phyloP scores from a whole-genome alignment of 2,113 vertebrate genomes.

The Zosterops hypoxanthus region DNA sequence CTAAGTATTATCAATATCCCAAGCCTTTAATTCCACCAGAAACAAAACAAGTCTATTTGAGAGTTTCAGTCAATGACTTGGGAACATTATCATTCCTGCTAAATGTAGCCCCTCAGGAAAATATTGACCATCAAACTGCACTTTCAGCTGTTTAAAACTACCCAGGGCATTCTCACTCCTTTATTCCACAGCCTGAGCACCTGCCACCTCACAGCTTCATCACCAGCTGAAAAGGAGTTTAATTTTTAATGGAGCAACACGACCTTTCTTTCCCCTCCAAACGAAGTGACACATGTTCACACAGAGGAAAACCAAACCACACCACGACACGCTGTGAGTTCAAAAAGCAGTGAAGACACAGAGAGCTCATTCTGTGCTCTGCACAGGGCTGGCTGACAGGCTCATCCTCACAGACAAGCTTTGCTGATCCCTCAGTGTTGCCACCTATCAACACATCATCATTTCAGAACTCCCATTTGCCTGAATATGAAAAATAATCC shows the following conservation, averaged over 20 bases:
- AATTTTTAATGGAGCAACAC: background rate
- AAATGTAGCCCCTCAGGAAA: background rate
- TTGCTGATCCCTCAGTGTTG: background rate
- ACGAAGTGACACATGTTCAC: background rate
- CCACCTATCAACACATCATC: background rate
- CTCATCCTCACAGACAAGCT: background rate
- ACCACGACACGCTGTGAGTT: fast-evolving
- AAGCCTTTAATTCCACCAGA: background rate
- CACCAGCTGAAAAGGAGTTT: background rate
- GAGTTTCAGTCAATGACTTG: background rate
- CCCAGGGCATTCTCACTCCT: background rate
- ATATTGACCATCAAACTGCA: background rate
- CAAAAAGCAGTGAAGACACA: background rate
- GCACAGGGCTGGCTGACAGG: background rate
- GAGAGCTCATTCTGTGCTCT: background rate
- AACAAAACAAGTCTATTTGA: background rate
- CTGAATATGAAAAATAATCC: background rate
- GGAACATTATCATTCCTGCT: background rate
- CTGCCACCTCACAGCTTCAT: background rate
- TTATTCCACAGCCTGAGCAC: background rate
- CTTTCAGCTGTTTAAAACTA: background rate
- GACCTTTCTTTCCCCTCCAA: background rate
- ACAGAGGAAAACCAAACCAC: background rate
- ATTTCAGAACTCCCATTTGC: background rate
- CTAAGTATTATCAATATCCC: background rate